Percentiles rank a stretch among this genome's conserved stretches.
Evolutionary conservation across 2,888 invertebrate species (phyloP).

Genomic region (Diplazon laetatorius): DNA sequence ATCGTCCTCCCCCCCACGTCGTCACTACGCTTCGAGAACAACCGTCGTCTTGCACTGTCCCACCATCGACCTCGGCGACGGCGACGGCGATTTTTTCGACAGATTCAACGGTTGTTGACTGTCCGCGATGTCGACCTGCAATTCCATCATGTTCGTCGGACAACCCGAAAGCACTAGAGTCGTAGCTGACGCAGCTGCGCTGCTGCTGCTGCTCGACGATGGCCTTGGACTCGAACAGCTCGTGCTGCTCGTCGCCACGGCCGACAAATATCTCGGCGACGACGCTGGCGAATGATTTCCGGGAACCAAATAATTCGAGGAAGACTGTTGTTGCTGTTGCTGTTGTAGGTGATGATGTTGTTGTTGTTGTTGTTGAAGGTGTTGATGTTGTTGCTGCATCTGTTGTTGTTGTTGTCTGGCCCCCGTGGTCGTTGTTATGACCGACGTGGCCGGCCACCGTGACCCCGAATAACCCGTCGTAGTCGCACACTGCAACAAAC

Average conservation of each 20-base stretch:
- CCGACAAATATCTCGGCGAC: slow-evolving; percentile 82
- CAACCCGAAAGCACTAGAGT: slow-evolving; percentile 80
- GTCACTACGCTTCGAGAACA: slow-evolving; percentile 83
- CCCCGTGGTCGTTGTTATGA: slow-evolving; percentile 86
- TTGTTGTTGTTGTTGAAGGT: slow-evolving; percentile 82
- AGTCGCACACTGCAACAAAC: slow-evolving; percentile 78
- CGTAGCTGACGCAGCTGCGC: too few species aligned
- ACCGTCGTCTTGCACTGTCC: slow-evolving; percentile 81
- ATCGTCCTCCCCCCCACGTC: too few species aligned
- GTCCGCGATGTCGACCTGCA: slow-evolving; percentile 93
- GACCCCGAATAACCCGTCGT: slow-evolving; percentile 74
- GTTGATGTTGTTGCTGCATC: slow-evolving; percentile 81
- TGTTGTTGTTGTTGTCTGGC: slow-evolving; percentile 80
- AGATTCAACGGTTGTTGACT: slow-evolving; percentile 93
- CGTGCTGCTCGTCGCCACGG: slow-evolving; percentile 78
- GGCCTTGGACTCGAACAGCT: slow-evolving; percentile 78
- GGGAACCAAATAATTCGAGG: slow-evolving; percentile 82
- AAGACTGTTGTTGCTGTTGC: slow-evolving; percentile 81
- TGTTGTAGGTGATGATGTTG: slow-evolving; percentile 82
- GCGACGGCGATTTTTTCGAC: slow-evolving; percentile 92
- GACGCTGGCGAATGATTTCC: slow-evolving; percentile 75
- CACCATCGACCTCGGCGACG: slow-evolving; percentile 87
- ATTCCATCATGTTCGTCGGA: slow-evolving; percentile 86
- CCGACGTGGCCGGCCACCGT: slow-evolving; percentile 83
- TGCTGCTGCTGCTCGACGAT: slow-evolving; percentile 72